Conservation (phyloP, 2,113 vertebrate genomes). For the Oxyura jamaicensis region DNA sequence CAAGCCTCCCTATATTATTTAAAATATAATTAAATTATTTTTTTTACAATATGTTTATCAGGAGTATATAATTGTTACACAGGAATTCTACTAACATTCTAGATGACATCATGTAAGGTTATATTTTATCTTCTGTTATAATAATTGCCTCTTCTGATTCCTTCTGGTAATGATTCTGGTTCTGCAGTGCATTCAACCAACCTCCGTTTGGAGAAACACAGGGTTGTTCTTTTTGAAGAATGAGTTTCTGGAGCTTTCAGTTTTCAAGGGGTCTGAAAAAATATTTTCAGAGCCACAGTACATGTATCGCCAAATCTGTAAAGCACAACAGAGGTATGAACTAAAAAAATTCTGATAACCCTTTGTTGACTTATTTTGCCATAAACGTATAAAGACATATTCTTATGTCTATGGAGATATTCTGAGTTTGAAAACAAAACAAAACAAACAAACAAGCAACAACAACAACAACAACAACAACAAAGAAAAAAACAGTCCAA, state of each 20-base stretch:
- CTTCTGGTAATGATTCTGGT: background rate
- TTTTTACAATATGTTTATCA: background rate
- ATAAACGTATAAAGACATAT: background rate
- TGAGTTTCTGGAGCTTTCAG: background rate
- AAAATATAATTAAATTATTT: background rate
- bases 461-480: too few relatives aligned
- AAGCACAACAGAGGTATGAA: background rate
- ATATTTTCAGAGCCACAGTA: background rate
- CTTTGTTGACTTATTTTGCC: background rate
- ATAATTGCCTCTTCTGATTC: background rate
- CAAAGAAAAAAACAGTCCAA: accelerated
- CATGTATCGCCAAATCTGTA: background rate
- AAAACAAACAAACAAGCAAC: too few relatives aligned
- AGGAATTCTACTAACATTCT: background rate
- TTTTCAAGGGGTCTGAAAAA: background rate
- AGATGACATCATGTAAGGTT: background rate
- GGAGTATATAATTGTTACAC: background rate
- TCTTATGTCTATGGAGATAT: background rate
- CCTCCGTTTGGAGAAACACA: background rate
- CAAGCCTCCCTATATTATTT: background rate
- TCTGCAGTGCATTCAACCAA: background rate
- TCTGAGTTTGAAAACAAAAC: background rate
- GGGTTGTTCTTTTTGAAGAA: background rate
- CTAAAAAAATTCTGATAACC: background rate
- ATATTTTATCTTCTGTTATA: background rate